Evolutionary conservation across 2,797 vertebrate genomes (phyloP).

Genomic region (Sebastes baramenuke): DNA sequence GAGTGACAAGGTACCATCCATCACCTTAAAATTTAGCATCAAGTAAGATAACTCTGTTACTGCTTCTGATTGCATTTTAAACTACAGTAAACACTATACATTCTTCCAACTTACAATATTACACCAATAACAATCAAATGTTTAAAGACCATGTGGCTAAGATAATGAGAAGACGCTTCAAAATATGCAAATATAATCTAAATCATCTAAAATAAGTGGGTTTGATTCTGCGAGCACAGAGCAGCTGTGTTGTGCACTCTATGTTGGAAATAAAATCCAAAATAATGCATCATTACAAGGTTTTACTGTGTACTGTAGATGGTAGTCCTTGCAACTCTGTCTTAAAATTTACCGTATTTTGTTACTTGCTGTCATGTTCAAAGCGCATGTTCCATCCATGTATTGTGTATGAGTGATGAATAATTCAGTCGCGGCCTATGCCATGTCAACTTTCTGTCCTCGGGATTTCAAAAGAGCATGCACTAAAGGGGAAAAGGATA

Average conservation of each 20-base stretch:
- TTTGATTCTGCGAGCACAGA: not conserved
- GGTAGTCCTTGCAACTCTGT: not conserved
- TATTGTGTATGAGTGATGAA: constrained; percentile 52
- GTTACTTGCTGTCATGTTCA: constrained; percentile 32
- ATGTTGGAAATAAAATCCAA: too few species aligned
- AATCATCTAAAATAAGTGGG: not conserved
- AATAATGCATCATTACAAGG: not conserved
- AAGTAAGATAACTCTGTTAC: not conserved
- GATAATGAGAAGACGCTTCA: not conserved
- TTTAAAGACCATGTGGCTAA: not conserved
- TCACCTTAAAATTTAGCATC: not conserved
- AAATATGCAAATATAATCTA: not conserved
- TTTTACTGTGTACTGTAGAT: not conserved
- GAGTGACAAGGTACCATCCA: not conserved
- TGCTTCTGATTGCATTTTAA: not conserved
- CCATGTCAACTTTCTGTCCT: constrained; percentile 20
- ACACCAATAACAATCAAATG: not conserved
- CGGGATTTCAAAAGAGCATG: constrained; percentile 13
- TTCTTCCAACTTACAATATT: not conserved
- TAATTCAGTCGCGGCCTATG: constrained; percentile 43
- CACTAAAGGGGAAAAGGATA: not conserved
- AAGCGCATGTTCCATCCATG: constrained; percentile 27
- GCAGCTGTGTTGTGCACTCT: not conserved
- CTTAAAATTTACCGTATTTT: constrained; percentile 15
- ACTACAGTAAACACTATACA: not conserved